Conservation (phyloP, 2,888 invertebrate genomes). For the Sialis lutaria region DNA sequence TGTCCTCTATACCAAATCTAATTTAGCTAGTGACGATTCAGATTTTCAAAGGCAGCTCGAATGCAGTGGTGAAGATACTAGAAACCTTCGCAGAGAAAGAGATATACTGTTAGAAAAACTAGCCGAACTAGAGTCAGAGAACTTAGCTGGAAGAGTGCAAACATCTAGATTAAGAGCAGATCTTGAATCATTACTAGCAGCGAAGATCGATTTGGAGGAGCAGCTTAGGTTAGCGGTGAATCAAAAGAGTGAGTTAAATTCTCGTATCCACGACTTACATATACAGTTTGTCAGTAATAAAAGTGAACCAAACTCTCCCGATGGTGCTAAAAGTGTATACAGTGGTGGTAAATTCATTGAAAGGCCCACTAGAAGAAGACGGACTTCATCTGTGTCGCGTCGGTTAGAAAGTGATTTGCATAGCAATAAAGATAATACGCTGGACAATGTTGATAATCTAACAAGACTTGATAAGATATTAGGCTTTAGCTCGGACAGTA, state of each 20-base stretch:
- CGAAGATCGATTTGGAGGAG: slow-evolving; percentile 41
- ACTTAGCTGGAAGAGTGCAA: slow-evolving; percentile 43
- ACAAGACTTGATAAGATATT: slow-evolving; percentile 54
- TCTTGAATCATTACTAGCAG: slow-evolving; percentile 35
- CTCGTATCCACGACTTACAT: slow-evolving; percentile 35
- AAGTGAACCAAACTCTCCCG: slow-evolving; percentile 22
- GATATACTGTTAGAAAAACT: slow-evolving; percentile 57
- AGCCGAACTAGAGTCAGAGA: slow-evolving; percentile 63
- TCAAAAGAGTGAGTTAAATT: slow-evolving; percentile 37
- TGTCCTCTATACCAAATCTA: slow-evolving; percentile 22
- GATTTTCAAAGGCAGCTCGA: slow-evolving; percentile 22
- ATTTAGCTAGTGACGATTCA: slow-evolving; percentile 10
- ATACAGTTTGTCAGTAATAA: slow-evolving; percentile 27
- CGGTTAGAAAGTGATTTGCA: slow-evolving; percentile 10
- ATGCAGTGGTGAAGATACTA: slow-evolving; percentile 34
- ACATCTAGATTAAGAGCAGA: slow-evolving; percentile 47
- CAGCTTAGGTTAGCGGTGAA: slow-evolving; percentile 36
- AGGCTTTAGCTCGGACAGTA: slow-evolving; percentile 28
- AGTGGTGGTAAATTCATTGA: neutral
- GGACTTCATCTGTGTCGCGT: slow-evolving; percentile 1
- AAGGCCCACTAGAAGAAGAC: slow-evolving; percentile 1
- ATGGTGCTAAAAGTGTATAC: neutral
- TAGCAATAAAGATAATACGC: slow-evolving; percentile 9
- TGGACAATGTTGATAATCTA: slow-evolving; percentile 18
- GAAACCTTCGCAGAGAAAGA: slow-evolving; percentile 49